Conservation (phyloP, 2,888 invertebrate species). For the Augiades crinisus region DNA sequence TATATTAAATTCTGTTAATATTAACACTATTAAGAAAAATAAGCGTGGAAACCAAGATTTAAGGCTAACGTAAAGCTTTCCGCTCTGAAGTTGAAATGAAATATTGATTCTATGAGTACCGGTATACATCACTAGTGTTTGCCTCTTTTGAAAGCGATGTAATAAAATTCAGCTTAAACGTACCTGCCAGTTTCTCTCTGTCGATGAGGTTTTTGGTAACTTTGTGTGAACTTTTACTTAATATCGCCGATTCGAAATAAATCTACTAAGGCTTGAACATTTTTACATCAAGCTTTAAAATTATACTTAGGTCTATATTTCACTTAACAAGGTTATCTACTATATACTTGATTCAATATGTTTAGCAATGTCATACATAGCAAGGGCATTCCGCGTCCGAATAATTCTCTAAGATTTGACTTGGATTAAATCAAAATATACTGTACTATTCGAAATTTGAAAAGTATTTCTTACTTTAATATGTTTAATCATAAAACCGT, state of each 20-base stretch:
- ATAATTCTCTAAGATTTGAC: no score
- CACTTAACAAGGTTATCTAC: no score
- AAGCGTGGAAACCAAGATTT: not conserved
- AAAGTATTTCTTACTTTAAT: no score
- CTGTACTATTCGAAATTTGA: no score
- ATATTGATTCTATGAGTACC: conserved; percentile 9
- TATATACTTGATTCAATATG: no score
- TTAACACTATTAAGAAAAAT: no score
- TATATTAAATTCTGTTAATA: no score
- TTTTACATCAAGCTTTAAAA: not conserved
- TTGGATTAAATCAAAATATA: no score
- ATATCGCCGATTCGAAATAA: conserved; percentile 12
- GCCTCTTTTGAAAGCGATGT: conserved; percentile 74
- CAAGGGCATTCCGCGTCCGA: no score
- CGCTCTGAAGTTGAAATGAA: conserved; percentile 6
- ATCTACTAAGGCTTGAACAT: not conserved
- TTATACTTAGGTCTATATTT: no score
- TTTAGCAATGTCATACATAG: no score
- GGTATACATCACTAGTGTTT: conserved; percentile 44
- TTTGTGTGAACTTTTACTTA: conserved; percentile 18
- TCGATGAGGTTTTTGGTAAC: conserved; percentile 1
- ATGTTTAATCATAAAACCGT: no score
- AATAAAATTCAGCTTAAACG: conserved; percentile 81
- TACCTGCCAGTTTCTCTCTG: conserved; percentile 37
- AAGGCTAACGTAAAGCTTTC: not conserved